Base-by-base conservation (phyloP, 2,888 invertebrate species). In the Microdon myrmicae region DNA sequence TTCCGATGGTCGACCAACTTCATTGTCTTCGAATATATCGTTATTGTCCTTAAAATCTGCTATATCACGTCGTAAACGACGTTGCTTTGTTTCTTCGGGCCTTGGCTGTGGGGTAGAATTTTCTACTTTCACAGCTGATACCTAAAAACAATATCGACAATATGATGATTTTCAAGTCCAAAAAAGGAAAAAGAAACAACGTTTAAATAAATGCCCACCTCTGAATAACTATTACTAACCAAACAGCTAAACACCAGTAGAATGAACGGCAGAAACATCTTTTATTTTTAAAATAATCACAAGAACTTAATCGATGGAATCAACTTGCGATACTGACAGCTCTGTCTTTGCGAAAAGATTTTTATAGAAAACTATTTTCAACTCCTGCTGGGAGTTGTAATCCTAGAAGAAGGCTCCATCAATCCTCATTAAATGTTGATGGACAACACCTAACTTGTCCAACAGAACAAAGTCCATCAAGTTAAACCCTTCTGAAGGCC, bases 391-490 rank as follows among this genome's bases (percentile, higher is more conserved):
- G 14, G 58, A 17, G 32, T 22, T 53, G 51, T n/a, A n/a, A 43
- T 51, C 51, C 51, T 32, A 14, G 16, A 14, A 43, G 43, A 14
- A 8, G 10, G 8, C 1, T 43, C 58, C 29, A 64, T 64, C 64
- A 64, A 64, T 64, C 51, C 58, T 64, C 58, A 64, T 64, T 64
- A 64, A 26, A 28, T n/a, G n/a, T n/a, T n/a, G n/a, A n/a, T n/a
- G n/a, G n/a, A n/a, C n/a, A n/a, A n/a, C n/a, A n/a, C n/a, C n/a
- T n/a, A n/a, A n/a, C n/a, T n/a, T n/a, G n/a, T n/a, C n/a, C n/a
- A n/a, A n/a, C n/a, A n/a, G n/a, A n/a, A n/a, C n/a, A n/a, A n/a
- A n/a, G n/a, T n/a, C n/a, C n/a, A n/a, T n/a, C n/a, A n/a, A n/a
- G n/a, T n/a, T n/a, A n/a, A n/a, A n/a, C n/a, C 17, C 31, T 39